Conservation (phyloP, 1,140 invertebrate species). For the Geopemphigus sp. region DNA sequence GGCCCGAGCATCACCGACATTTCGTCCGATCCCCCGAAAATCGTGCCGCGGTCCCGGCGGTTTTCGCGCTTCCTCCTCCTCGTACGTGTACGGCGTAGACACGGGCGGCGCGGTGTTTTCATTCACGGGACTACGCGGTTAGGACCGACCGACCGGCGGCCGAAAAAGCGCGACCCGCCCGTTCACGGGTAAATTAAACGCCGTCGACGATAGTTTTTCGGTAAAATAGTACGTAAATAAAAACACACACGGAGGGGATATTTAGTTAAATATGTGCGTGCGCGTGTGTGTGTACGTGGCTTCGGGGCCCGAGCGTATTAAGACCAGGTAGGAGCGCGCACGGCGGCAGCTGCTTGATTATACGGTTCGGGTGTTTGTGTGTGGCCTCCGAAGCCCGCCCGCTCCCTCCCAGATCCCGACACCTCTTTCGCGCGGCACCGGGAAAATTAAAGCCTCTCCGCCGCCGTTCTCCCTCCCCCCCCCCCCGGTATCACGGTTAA, state of each 20-base stretch:
- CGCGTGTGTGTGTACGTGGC: too few relatives aligned
- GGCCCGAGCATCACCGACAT: too few relatives aligned
- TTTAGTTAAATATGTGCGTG: slow-evolving; percentile 28
- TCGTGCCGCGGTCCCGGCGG: too few relatives aligned
- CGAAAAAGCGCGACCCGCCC: too few relatives aligned
- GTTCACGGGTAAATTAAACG: slow-evolving; percentile 18
- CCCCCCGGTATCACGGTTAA: too few relatives aligned
- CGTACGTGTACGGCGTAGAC: too few relatives aligned
- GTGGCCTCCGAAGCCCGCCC: not conserved
- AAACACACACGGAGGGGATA: not conserved
- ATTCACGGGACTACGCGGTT: not conserved
- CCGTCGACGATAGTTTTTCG: not conserved
- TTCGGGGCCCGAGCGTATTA: slow-evolving; percentile 25
- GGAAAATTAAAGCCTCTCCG: slow-evolving; percentile 37
- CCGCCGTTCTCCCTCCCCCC: too few relatives aligned
- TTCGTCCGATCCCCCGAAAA: too few relatives aligned
- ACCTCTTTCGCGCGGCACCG: slow-evolving; percentile 45
- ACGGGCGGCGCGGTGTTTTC: not conserved
- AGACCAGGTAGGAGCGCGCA: slow-evolving; percentile 13
- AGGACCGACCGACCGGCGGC: too few relatives aligned
- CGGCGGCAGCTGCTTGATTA: slow-evolving; percentile 47
- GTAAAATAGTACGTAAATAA: not conserved
- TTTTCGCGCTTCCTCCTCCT: too few relatives aligned
- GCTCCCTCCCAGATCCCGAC: not conserved
- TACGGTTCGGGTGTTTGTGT: slow-evolving; percentile 46